phyloP scores from a whole-genome alignment of 1,140 invertebrate species.

The Drosophila chauvacae region DNA sequence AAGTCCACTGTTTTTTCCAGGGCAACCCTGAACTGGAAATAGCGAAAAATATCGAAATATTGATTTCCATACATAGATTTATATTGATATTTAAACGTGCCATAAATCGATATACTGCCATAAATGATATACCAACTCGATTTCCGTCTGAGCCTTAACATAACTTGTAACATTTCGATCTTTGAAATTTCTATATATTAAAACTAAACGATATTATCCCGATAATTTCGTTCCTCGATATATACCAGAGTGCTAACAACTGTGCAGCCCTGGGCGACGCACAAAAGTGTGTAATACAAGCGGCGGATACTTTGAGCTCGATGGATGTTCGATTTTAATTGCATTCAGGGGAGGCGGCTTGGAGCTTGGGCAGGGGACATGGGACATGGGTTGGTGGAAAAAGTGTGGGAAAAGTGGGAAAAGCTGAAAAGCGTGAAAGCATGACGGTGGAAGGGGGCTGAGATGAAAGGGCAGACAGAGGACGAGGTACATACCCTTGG shows the following conservation, averaged over 20 bases:
- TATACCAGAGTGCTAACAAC: not conserved
- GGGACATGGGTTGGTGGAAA: not conserved
- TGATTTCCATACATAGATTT: too few relatives aligned
- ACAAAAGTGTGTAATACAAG: constrained; percentile 40
- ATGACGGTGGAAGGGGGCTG: not conserved
- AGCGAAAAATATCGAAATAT: too few relatives aligned
- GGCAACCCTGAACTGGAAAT: too few relatives aligned
- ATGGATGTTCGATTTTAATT: constrained; percentile 70
- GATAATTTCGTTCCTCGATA: not conserved
- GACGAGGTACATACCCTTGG: constrained; percentile 73
- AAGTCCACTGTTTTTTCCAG: too few relatives aligned
- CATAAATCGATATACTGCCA: too few relatives aligned
- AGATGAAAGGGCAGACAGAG: not conserved
- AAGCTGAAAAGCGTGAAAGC: not conserved
- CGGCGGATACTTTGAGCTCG: constrained; percentile 35
- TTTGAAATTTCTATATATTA: not conserved
- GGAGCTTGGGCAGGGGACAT: not conserved
- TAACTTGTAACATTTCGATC: too few relatives aligned
- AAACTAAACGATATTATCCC: not conserved
- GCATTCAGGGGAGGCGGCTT: constrained; percentile 40
- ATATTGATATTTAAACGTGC: too few relatives aligned
- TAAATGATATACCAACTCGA: too few relatives aligned
- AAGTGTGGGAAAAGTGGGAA: too few relatives aligned
- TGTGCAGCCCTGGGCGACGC: constrained; percentile 34
- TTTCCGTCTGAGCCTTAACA: too few relatives aligned